Evolutionary conservation across 2,797 vertebrate genomes (phyloP), one percentile per base, ranked within the genome.

Genomic region (Pangasius larnaudii): DNA sequence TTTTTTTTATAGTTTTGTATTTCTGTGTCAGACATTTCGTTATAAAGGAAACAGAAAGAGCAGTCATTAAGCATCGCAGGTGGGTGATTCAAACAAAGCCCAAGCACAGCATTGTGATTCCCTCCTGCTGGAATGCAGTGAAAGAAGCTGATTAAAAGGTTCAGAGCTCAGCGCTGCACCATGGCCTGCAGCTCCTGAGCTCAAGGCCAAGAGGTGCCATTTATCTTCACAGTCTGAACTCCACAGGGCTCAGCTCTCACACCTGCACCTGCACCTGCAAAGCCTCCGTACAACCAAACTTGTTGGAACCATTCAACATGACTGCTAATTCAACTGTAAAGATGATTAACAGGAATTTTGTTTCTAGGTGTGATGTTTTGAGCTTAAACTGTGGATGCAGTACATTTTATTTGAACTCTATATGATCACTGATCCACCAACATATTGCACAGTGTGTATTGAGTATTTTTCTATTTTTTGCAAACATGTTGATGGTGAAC

Each of bases 291-390:
- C 84, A 67, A 58, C 81, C 86, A 86, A 88, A 74, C 77, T 51
- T 86, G 51, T 89, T 79, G 85, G 85, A 88, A 77, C 65, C 22
- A n/a, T 59, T 82, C 59, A 75, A 49, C 36, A 84, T 61, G 79
- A 59, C 65, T 82, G 83, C 84, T 82, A 89, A 87, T 89, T 88
- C 33, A 87, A 89, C 82, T 85, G 87, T 51, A 87, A 84, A 82
- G 84, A 9, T 87, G 86, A 89, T 85, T 89, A 81, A 75, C 56
- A 86, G 80, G 87, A 88, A 86, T 65, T 67, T 77, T 30, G 88
- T 61, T 86, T 86, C 59, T 14, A 87, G 85, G 82, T 88, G 83
- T n/a, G 36, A 82, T n/a, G 63, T 61, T 82, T 18, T 42, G 36
- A 33, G 16, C 1, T 75, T 49, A 27, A 75, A 53, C 49, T 51